Evolutionary conservation across 1,140 invertebrate species (phyloP).

Genomic region (Lerema accius): DNA sequence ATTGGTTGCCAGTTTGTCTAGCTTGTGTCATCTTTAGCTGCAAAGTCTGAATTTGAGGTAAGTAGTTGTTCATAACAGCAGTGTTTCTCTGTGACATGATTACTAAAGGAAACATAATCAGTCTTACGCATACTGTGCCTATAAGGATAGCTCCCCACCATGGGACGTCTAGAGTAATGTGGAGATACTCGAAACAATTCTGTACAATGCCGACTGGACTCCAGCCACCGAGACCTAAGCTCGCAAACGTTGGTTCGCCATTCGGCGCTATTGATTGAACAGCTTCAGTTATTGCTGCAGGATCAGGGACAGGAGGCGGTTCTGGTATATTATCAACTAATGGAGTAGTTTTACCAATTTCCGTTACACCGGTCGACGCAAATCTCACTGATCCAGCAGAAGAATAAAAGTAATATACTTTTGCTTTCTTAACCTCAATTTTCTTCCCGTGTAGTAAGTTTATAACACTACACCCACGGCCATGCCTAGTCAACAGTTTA

Average conservation of each 20-base stretch:
- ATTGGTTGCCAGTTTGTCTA: slow-evolving; percentile 89
- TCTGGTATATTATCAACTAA: slow-evolving; percentile 82
- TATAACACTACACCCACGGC: slow-evolving; percentile 60
- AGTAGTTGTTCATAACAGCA: slow-evolving; percentile 90
- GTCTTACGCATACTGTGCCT: slow-evolving; percentile 89
- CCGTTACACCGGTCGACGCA: slow-evolving; percentile 55
- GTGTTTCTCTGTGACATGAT: slow-evolving; percentile 90
- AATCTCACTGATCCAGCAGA: slow-evolving; percentile 63
- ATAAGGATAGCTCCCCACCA: slow-evolving; percentile 95
- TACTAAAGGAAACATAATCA: slow-evolving; percentile 92
- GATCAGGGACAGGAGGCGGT: slow-evolving; percentile 78
- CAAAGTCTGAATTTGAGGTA: slow-evolving; percentile 91
- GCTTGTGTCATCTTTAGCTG: slow-evolving; percentile 94
- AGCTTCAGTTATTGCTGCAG: slow-evolving; percentile 57
- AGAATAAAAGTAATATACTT: slow-evolving; percentile 70
- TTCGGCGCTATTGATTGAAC: slow-evolving; percentile 79
- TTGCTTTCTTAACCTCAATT: slow-evolving; percentile 74
- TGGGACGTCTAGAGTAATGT: slow-evolving; percentile 89
- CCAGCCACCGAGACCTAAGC: slow-evolving; percentile 91
- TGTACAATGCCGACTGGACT: slow-evolving; percentile 91
- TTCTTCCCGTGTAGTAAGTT: slow-evolving; percentile 64
- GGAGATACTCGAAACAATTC: slow-evolving; percentile 90
- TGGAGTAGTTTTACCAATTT: slow-evolving; percentile 57
- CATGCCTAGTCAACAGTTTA: slow-evolving; percentile 68
- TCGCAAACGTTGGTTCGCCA: slow-evolving; percentile 90